phyloP scores from a whole-genome alignment of 2,888 invertebrate genomes.

The Sabatieria punctata region DNA sequence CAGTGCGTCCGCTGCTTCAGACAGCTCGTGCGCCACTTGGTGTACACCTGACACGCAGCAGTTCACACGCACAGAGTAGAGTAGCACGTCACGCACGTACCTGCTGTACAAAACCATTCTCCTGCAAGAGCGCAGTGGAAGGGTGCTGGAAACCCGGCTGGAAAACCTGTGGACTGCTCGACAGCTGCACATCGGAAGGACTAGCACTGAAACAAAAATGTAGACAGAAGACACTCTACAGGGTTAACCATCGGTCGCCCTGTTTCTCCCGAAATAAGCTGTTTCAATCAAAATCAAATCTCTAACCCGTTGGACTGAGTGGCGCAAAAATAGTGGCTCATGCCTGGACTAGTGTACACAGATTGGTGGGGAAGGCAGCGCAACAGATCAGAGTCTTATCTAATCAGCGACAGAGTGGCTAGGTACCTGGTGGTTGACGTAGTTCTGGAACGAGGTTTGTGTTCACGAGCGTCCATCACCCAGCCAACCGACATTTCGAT shows the following conservation, averaged over 20 bases:
- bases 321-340: no score
- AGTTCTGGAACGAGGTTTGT: constrained; percentile 18
- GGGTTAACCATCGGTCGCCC: no score
- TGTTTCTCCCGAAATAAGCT: no score
- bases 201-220: constrained; percentile 1
- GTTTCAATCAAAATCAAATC: no score
- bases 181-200: constrained; percentile 27
- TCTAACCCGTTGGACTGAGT: no score
- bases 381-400: no score
- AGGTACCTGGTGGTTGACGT: constrained; percentile 15
- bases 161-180: constrained; percentile 57
- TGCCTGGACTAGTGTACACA: no score
- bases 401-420: no score
- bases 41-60: constrained; percentile 50
- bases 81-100: constrained; percentile 9
- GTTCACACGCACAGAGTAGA: not conserved
- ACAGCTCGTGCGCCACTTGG: constrained; percentile 83
- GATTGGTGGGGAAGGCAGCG: no score
- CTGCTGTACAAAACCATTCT: constrained; percentile 93
- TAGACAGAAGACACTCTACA: no score
- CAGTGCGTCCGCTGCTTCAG: constrained; percentile 79
- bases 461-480: constrained; percentile 53
- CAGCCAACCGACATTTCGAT: constrained; percentile 84
- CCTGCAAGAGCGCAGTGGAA: constrained; percentile 75
- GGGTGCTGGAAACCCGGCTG: constrained; percentile 63